phyloP scores from a whole-genome alignment of 2,797 vertebrate species.

The Protonibea diacanthus region DNA sequence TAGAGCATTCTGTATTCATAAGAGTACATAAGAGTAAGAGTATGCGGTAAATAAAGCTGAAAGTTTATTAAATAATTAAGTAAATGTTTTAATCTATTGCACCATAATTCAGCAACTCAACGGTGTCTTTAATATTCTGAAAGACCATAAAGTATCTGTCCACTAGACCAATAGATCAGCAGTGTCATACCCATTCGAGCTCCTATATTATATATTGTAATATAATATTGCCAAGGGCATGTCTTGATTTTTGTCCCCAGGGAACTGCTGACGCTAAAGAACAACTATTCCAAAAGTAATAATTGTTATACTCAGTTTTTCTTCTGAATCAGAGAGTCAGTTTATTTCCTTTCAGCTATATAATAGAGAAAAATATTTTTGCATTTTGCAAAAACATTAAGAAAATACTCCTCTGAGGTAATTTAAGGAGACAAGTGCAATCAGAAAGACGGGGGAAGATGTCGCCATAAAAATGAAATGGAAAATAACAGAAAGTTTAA shows the following conservation, averaged over 20 bases:
- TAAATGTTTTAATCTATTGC: background rate
- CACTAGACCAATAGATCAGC: background rate
- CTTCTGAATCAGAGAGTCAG: background rate
- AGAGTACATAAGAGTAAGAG: background rate
- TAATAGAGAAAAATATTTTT: background rate
- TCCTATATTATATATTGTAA: background rate
- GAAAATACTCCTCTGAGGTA: background rate
- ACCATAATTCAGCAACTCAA: background rate
- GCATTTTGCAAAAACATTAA: background rate
- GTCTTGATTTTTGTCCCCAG: background rate
- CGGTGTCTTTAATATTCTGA: background rate
- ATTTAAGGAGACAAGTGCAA: conserved; percentile 28
- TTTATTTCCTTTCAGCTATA: background rate
- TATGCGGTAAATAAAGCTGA: background rate
- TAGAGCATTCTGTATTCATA: background rate
- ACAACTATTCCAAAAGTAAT: background rate
- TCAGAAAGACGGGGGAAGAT: conserved; percentile 8
- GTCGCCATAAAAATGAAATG: conserved; percentile 8
- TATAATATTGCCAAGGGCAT: background rate
- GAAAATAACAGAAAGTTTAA: conserved; percentile 6
- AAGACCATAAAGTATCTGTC: background rate
- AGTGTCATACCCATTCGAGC: background rate
- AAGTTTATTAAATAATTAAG: background rate
- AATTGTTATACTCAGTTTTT: background rate
- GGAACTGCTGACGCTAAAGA: background rate